Percentiles rank a stretch among this genome's conserved stretches.
Evolutionary conservation across 2,797 vertebrate species (phyloP).

Genomic region (Astyanax mexicanus): DNA sequence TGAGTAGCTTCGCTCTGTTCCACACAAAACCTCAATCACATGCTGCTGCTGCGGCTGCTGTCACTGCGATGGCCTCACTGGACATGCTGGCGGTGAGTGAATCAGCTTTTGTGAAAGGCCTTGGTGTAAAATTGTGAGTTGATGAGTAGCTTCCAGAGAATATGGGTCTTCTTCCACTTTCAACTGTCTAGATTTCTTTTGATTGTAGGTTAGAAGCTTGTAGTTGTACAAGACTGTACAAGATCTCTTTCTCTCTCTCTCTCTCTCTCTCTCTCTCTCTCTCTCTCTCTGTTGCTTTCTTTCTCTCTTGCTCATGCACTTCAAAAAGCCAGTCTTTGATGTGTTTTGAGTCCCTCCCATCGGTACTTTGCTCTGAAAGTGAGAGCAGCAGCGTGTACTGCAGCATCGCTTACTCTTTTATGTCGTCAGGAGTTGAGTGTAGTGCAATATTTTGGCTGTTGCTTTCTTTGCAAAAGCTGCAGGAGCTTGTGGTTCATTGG

Average conservation of each 20-base stretch:
- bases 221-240: background rate
- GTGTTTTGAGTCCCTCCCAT: background rate
- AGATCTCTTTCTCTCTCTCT: background rate
- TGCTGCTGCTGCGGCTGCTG: no score
- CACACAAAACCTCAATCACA: background rate
- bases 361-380: slow-evolving; percentile 12
- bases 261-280: background rate
- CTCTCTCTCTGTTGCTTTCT: background rate
- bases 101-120: background rate
- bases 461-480: slow-evolving; percentile 1
- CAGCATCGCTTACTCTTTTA: background rate
- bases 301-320: background rate
- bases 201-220: background rate
- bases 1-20: slow-evolving; percentile 1
- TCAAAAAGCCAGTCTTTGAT: background rate
- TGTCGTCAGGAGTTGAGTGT: background rate
- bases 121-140: background rate
- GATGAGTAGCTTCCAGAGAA: background rate
- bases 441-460: slow-evolving; percentile 8
- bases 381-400: background rate
- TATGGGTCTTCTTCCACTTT: background rate
- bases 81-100: background rate
- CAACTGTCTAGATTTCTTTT: background rate
- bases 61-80: background rate
- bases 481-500: slow-evolving; percentile 4